Conservation (phyloP, 2,888 invertebrate species). For the Meteorus cinctellus region DNA sequence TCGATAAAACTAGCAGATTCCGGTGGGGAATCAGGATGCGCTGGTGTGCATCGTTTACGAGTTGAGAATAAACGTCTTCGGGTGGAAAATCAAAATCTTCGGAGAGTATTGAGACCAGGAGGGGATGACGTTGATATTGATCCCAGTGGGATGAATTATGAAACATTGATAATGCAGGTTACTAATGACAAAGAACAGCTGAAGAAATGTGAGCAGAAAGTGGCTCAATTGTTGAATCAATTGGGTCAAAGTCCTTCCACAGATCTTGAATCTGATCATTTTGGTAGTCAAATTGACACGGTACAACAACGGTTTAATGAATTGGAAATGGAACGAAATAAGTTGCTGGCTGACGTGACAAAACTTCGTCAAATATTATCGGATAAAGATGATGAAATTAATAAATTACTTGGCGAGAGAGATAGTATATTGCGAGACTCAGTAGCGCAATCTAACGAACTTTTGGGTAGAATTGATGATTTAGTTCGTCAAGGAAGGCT, state of each 20-base stretch:
- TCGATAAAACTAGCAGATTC: conserved; percentile 58
- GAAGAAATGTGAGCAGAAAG: conserved; percentile 58
- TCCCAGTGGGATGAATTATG: conserved; percentile 45
- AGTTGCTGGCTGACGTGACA: conserved; percentile 56
- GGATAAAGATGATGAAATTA: conserved; percentile 58
- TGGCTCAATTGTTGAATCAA: conserved; percentile 53
- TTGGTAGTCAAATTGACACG: conserved; percentile 55
- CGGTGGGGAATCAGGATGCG: conserved; percentile 64
- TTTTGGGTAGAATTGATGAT: conserved; percentile 55
- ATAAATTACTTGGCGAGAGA: conserved; percentile 54
- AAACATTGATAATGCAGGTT: conserved; percentile 53
- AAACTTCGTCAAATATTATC: conserved; percentile 51
- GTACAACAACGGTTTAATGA: conserved; percentile 55
- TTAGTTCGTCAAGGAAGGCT: conserved; percentile 49
- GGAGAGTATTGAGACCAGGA: conserved; percentile 29
- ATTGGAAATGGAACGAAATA: conserved; percentile 50
- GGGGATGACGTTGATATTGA: background rate
- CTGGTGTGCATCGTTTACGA: conserved; percentile 64
- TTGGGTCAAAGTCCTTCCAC: conserved; percentile 54
- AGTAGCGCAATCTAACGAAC: conserved; percentile 44
- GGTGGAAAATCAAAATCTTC: conserved; percentile 50
- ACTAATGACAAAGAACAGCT: conserved; percentile 57
- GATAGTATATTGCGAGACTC: conserved; percentile 47
- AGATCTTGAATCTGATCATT: conserved; percentile 47
- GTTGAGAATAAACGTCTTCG: conserved; percentile 60